Evolutionary conservation across 2,888 invertebrate species (phyloP).

Genomic region (Nephrotoma appendiculata): DNA sequence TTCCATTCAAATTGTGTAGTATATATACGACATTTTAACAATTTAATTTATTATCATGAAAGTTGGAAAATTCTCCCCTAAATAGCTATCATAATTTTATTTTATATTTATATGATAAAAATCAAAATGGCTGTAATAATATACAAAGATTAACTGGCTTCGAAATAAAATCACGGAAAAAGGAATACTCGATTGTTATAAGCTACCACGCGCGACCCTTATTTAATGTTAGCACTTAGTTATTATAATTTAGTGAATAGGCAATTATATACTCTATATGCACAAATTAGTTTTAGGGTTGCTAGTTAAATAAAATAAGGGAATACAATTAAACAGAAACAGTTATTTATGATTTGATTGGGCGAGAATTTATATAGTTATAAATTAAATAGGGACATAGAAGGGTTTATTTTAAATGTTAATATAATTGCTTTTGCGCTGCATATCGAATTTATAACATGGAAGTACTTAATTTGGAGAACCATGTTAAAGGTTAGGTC

Average conservation of each 20-base stretch:
- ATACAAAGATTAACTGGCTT: not conserved
- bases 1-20: not conserved
- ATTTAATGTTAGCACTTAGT: not conserved
- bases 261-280: not conserved
- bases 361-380: not conserved
- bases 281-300: not conserved
- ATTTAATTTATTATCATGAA: not conserved
- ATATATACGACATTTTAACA: not conserved
- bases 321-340: not conserved
- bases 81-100: not conserved
- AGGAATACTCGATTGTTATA: not conserved
- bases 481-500: too few species aligned
- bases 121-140: not conserved
- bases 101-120: not conserved
- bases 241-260: not conserved
- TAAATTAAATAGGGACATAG: not conserved
- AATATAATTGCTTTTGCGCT: not conserved
- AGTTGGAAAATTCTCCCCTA: not conserved
- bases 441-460: too few species aligned
- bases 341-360: not conserved
- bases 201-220: not conserved
- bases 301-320: not conserved
- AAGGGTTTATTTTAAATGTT: not conserved
- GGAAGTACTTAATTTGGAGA: too few species aligned
- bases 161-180: not conserved